phyloP scores from a whole-genome alignment of 2,797 vertebrate genomes.

The Amphiprion clarkii region DNA sequence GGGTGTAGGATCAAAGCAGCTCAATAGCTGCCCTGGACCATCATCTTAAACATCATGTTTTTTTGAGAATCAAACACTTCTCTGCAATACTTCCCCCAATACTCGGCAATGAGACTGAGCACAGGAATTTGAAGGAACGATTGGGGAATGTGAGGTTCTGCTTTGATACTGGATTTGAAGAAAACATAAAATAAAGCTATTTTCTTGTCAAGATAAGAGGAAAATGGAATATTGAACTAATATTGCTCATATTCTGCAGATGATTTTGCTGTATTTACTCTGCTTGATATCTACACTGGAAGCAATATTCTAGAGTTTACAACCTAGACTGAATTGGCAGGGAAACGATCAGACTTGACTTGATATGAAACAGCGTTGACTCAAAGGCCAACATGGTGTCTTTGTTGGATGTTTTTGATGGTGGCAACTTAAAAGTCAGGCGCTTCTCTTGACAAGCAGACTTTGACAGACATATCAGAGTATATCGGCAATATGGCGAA shows the following conservation, averaged over 20 bases:
- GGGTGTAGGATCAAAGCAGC: constrained; percentile 75
- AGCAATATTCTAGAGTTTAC: constrained; percentile 33
- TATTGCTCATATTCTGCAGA: constrained; percentile 22
- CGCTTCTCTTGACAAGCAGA: constrained; percentile 47
- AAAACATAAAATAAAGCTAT: constrained; percentile 40
- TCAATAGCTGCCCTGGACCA: constrained; percentile 50
- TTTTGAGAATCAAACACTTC: constrained; percentile 56
- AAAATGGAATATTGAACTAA: constrained; percentile 37
- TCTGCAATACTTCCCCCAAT: constrained; percentile 26
- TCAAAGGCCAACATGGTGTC: constrained; percentile 60
- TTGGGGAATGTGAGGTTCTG: constrained; percentile 21
- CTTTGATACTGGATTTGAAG: constrained; percentile 55
- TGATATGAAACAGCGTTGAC: constrained; percentile 27
- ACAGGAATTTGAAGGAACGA: constrained; percentile 32
- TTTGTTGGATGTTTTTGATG: constrained; percentile 62
- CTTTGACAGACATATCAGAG: constrained; percentile 59
- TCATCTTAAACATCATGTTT: constrained; percentile 52
- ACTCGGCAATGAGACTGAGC: constrained; percentile 31
- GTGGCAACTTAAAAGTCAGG: constrained; percentile 52
- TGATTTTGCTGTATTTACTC: constrained; percentile 33
- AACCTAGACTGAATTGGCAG: constrained; percentile 31
- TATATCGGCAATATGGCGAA: background rate
- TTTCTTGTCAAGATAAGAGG: constrained; percentile 44
- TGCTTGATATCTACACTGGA: constrained; percentile 28
- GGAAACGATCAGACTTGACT: constrained; percentile 48